phyloP scores from a whole-genome alignment of 2,888 invertebrate genomes.

The Elmis aenea region DNA sequence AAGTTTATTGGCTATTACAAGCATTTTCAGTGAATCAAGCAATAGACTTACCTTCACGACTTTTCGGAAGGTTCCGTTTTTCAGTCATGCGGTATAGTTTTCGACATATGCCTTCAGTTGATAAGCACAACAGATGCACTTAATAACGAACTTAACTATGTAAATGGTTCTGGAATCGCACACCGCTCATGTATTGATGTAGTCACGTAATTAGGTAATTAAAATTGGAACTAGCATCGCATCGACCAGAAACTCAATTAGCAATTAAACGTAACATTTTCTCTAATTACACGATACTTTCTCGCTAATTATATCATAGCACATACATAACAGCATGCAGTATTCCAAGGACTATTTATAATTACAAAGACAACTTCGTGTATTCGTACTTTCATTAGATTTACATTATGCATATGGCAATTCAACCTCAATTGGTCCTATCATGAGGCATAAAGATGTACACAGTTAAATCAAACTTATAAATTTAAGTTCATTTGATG shows the following conservation, averaged over 20 bases:
- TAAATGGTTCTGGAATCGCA: constrained; percentile 5
- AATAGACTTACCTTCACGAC: no score
- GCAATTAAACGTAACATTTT: constrained; percentile 54
- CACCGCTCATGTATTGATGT: constrained; percentile 28
- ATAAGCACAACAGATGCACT: no score
- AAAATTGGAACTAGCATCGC: constrained; percentile 50
- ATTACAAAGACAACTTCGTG: constrained; percentile 22
- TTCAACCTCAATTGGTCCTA: constrained; percentile 26
- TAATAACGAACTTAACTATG: constrained; percentile 4
- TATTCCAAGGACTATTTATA: constrained; percentile 14
- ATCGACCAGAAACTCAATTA: constrained; percentile 52
- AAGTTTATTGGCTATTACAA: no score
- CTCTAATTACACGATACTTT: constrained; percentile 51
- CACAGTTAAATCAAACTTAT: constrained; percentile 15
- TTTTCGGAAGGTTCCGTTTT: no score
- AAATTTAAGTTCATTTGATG: constrained; percentile 14
- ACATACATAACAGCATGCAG: constrained; percentile 15
- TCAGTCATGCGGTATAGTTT: no score
- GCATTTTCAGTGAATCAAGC: no score
- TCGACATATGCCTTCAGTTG: no score
- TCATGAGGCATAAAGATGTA: constrained; percentile 21
- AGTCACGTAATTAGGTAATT: constrained; percentile 53
- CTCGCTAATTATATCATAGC: constrained; percentile 45
- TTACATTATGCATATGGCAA: constrained; percentile 26
- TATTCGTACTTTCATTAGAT: constrained; percentile 27